Evolutionary conservation across 1,140 invertebrate genomes (phyloP), one percentile per base, ranked within the genome.

Genomic region (Pissodes strobi): DNA sequence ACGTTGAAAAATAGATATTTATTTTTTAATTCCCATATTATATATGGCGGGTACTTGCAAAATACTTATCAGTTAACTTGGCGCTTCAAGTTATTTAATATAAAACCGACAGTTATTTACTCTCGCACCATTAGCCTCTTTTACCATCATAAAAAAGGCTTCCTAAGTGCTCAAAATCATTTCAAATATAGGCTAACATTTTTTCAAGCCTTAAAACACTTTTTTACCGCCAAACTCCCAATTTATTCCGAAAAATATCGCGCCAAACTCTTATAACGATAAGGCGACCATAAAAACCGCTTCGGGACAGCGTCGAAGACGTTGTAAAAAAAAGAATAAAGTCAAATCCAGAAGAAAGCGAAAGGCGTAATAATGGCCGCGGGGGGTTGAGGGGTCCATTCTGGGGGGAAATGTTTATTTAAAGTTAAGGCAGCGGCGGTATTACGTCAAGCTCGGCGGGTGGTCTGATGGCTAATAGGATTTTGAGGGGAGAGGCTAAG

Each of bases 271-370:
- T 58, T 25, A 58, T 45, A 60, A 48, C 43, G 46, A 49, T 49
- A 58, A 58, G 22, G 53, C 39, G 45, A 39, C 51, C 25, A 49
- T 64, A 65, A 68, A 64, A 68, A 65, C 48, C 49, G 55, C 51
- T 68, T 68, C 56, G 52, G 46, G 55, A 53, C 49, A 43, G 41
- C 60, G 55, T 37, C 56, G 55, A 51, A 45, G 48, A 51, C 64
- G 56, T 66, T 66, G 49, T 66, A 68, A 68, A 68, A 65, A 62
- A 60, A 68, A 57, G 52, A 67, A 68, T 68, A 68, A 68, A 68
- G 59, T 58, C 63, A 56, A 68, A 68, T 65, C 63, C 61, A 66
- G 64, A 66, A 51, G 56, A 66, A 66, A 66, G 64, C 57, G 64
- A 66, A 66, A 66, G 30, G 64, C 56, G 64, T 66, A 66, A 66